A percentile compares a stretch with the other conserved stretches of the same genome.
phyloP scores from a whole-genome alignment of 2,797 vertebrate genomes.

The Crypturellus tataupa region DNA sequence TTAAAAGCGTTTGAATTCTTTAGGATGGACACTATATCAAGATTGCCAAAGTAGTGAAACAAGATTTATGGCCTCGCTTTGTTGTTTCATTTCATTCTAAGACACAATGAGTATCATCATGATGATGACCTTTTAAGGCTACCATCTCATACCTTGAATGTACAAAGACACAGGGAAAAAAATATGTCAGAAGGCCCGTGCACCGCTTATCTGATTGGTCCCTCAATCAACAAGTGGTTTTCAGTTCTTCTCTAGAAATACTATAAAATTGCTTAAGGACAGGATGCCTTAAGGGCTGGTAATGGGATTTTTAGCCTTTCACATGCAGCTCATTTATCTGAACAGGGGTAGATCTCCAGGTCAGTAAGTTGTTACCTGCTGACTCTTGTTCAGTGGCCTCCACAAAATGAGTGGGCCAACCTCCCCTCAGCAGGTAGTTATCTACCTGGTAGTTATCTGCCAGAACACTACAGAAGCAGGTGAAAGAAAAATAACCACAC shows the following conservation, averaged over 20 bases:
- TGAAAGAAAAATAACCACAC: background rate
- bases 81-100: background rate
- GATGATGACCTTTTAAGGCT: background rate
- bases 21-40: background rate
- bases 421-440: background rate
- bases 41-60: background rate
- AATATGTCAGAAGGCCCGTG: background rate
- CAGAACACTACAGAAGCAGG: background rate
- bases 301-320: conserved; percentile 73
- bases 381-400: conserved; percentile 20
- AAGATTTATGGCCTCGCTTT: background rate
- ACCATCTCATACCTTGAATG: background rate
- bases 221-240: conserved; percentile 24
- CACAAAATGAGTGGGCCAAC: conserved; percentile 17
- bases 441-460: conserved; percentile 11
- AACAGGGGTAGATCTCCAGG: conserved; percentile 55
- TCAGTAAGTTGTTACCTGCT: conserved; percentile 60
- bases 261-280: conserved; percentile 52
- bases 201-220: conserved; percentile 1
- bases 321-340: conserved; percentile 61
- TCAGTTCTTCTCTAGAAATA: conserved; percentile 52
- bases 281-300: conserved; percentile 66
- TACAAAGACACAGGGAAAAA: conserved; percentile 7
- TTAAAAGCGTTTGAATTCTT: background rate
- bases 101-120: background rate